Evolutionary conservation across 2,888 invertebrate species (phyloP), one percentile per base, ranked within the genome.

Genomic region (Heliothis peltigera): DNA sequence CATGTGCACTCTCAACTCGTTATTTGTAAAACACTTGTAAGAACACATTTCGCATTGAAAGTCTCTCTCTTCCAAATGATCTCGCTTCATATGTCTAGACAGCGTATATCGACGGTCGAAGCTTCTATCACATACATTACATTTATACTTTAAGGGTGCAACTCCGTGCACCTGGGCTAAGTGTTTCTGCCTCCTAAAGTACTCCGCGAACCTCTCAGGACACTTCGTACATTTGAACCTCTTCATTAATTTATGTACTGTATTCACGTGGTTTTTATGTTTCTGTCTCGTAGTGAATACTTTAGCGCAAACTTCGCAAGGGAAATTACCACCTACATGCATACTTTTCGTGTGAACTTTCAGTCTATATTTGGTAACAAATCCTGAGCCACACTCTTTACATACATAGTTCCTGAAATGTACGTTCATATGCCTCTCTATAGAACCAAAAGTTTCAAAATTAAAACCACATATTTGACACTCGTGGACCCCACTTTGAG

Each of bases 351-450:
- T 75, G 28, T 93, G 93, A 0, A 91, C 90, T 79, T 92, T 92
- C 4, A 93, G 54, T 3, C 90, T 76, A 43, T 92, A 91, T 69
- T 89, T 90, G 0, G 93, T 94, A 0, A 92, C 88, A 46, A 92
- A 94, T 0, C 94, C 94, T 0, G 90, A 84, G 0, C 93, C 94
- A 21, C 93, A 94, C 4, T 90, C 90, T 15, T 88, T 88, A 60
- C 93, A 94, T 0, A 93, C 89, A 21, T 90, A 92, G 18, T 93
- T 93, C 25, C 92, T 87, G 62, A 86, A 94, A 66, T 94, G 94
- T 0, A 89, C 87, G 5, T 94, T 94, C 94, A 94, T 94, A 64
- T 94, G 94, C 0, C 92, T 59, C 32, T 94, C 94, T 1, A 93
- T 91, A 0, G 94, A 88, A 0, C 93, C 93, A 54, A 93, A 94